phyloP scores from a whole-genome alignment of 2,888 invertebrate species.

The Galeopsomyia nigrocyanea region DNA sequence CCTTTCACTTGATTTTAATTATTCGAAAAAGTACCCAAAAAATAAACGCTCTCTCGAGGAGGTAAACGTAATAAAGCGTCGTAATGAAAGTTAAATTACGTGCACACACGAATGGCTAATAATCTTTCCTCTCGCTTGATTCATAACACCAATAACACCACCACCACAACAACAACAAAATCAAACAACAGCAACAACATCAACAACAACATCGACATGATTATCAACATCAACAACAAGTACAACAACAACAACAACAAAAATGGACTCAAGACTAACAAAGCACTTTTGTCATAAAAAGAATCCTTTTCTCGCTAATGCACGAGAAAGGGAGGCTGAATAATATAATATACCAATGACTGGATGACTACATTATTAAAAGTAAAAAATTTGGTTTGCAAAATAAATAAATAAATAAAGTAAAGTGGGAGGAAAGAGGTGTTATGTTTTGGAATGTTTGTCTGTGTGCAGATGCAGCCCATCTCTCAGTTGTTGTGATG shows the following conservation, averaged over 20 bases:
- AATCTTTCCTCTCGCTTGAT: slow-evolving; percentile 50
- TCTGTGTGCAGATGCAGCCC: slow-evolving; percentile 71
- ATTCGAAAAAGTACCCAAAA: slow-evolving; percentile 1
- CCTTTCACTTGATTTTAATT: not conserved
- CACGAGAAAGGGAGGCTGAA: slow-evolving; percentile 16
- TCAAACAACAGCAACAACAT: slow-evolving; percentile 30
- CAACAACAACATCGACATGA: slow-evolving; percentile 12
- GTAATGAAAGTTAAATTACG: slow-evolving; percentile 26
- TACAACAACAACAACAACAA: slow-evolving; percentile 18
- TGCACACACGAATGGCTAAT: slow-evolving; percentile 31
- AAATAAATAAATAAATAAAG: slow-evolving; percentile 34
- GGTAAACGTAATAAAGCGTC: not conserved
- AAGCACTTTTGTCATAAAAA: slow-evolving; percentile 29
- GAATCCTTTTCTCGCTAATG: slow-evolving; percentile 17
- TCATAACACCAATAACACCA: slow-evolving; percentile 49
- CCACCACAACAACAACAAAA: slow-evolving; percentile 29
- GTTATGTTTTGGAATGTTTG: slow-evolving; percentile 70
- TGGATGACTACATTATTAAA: no score
- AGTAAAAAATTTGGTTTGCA: not conserved
- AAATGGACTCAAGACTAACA: slow-evolving; percentile 40
- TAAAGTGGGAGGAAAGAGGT: slow-evolving; percentile 58
- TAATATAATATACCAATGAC: no score
- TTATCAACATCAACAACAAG: not conserved
- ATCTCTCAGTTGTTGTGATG: slow-evolving; percentile 66
- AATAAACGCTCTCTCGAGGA: slow-evolving; percentile 8